Evolutionary conservation across 2,888 invertebrate species (phyloP), one percentile per base, ranked within the genome.

Genomic region (Neoascia interrupta): DNA sequence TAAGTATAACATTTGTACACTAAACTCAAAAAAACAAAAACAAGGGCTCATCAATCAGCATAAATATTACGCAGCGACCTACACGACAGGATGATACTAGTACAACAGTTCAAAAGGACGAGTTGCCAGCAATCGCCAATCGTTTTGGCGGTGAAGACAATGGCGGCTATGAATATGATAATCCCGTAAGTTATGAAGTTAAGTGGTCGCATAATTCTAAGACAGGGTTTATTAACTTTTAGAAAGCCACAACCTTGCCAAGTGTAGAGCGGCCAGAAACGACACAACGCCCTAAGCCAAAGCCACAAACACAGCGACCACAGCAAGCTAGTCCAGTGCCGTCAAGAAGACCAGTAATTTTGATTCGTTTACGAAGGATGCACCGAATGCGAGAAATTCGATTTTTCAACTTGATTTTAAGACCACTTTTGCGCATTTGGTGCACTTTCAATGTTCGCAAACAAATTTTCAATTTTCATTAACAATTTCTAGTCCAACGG

Each of bases 21-120:
- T 49, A n/a, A 43, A 34, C 26, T 56, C 37, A 19, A 53, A 64
- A 47, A 10, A 60, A 36, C 45, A 39, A 41, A 74, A 56, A 31
- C 11, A 45, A 80, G 80, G 80, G 68, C 73, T 80, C 80, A 73
- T 73, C 80, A 56, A 37, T 63, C 73, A 80, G 73, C 73, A 68
- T 80, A 73, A 73, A 66, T 80, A 74, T 80, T 73, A 80, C 80
- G 51, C 80, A 80, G 73, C 73, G 80, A 47, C 80, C 80, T 19
- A 80, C 54, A 1, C 49, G 80, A 37, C 80, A 80, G 39, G 80
- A 19, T 41, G 72, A 64, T 5, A 21, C 19, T 1, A 61, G 47
- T 23, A 11, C 47, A 23, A 47, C 15, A 19, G 26, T 8, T 1
- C 63, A 54, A 37, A 13, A 11, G 1, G 19, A 21, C 5, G 34